Evolutionary conservation across 2,113 vertebrate genomes (phyloP).

Genomic region (Perognathus longimembris): DNA sequence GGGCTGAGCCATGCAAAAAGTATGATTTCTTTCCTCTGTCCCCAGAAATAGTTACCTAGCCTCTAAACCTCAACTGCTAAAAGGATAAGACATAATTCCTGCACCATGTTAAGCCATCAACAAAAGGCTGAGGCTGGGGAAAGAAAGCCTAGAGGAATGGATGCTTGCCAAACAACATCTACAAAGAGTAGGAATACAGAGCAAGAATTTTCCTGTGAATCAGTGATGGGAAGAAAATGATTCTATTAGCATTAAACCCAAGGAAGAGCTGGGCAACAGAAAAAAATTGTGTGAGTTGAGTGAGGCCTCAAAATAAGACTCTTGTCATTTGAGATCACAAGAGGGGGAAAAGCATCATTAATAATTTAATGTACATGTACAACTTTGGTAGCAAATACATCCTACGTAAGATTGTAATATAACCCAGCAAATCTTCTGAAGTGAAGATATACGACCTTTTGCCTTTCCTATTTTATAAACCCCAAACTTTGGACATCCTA

Average conservation of each 20-base stretch:
- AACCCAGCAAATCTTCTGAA: background rate
- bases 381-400: background rate
- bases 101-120: background rate
- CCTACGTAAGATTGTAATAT: background rate
- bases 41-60: background rate
- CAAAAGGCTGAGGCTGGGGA: background rate
- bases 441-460: background rate
- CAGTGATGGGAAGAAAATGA: background rate
- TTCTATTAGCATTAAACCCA: background rate
- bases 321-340: background rate
- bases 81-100: background rate
- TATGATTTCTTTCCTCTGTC: background rate
- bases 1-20: background rate
- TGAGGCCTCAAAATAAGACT: background rate
- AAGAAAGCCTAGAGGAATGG: background rate
- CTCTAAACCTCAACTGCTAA: slow-evolving; percentile 20
- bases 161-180: background rate
- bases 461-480: background rate
- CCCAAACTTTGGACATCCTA: background rate
- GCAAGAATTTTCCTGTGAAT: background rate
- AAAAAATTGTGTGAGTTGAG: background rate
- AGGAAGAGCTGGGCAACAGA: slow-evolving; percentile 4
- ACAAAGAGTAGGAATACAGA: background rate
- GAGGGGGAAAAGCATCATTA: background rate
- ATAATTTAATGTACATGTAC: background rate